Base-by-base conservation (phyloP, 2,113 vertebrate genomes). In the Crocuta crocuta region DNA sequence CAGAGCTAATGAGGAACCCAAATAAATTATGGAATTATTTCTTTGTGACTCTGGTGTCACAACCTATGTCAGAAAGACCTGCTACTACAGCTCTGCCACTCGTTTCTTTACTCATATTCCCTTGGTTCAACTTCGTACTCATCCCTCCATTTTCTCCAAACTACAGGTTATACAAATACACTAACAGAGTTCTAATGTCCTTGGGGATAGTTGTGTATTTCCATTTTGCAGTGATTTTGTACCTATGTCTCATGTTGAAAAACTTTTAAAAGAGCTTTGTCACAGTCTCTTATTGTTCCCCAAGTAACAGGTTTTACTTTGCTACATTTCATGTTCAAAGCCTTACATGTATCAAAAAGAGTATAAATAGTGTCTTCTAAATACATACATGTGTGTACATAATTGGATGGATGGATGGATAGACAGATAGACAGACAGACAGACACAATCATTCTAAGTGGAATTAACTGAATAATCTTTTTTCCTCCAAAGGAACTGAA, bases 401-500 rank as follows among this genome's bases (percentile, higher is more conserved):
- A 21, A 48, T 33, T 45, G 23, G 63, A 58, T 26, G 28, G 80
- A n/a, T 61, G 2, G 58, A 61, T 45, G 23, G 74, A 70, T 17
- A n/a, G 26, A 63, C 1, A 12, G 12, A 65, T 5, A 65, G 28
- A 61, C 3, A 61, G 0, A 50, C 24, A 28, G 24, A 71, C 24
- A 19, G 31, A 35, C 2, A 48, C 28, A 13, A 45, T 68, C 26
- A 7, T 23, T 58, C 1, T n/a, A 66, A 33, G 19, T n/a, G 31
- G 43, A 68, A 88, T 82, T 89, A 80, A 92, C 0, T 61, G 31
- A 63, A 79, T 65, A 4, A 33, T 65, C 1, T 23, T 79, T 79
- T 82, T 31, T 45, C 3, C n/a, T 93, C 43, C 74, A 12, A 90
- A 99, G 99, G 99, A 53, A 99, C 99, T 0, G 98, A 98, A 83